These are phyloP conservation scores for Staurois parvus DNA, from an alignment of 2,797 vertebrate genomes.

Conservation along the genomic window DNA sequence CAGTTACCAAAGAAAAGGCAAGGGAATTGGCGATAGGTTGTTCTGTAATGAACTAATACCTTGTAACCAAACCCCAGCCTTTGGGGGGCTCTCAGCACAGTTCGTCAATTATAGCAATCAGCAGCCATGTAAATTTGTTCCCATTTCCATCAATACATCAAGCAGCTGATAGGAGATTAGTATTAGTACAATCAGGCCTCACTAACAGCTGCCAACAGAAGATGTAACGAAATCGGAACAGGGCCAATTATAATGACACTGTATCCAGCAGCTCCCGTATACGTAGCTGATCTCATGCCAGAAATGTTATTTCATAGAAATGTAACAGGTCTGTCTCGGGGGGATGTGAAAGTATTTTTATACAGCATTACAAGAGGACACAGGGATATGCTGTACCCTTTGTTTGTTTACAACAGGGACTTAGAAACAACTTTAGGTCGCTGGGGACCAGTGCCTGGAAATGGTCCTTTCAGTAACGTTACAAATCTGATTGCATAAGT, in stretches of 20 bases:
- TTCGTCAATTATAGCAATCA: constrained; percentile 73
- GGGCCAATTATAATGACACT: neutral
- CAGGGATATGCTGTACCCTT: neutral
- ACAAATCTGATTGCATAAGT: too few relatives aligned
- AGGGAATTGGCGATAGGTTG: constrained; percentile 5
- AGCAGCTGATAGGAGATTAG: constrained; percentile 68
- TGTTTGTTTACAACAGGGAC: neutral
- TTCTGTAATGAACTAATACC: constrained; percentile 25
- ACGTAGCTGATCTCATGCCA: neutral
- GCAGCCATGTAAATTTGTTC: constrained; percentile 74
- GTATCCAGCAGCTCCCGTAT: neutral
- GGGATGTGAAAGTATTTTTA: neutral
- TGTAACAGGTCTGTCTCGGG: neutral
- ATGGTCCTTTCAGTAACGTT: too few relatives aligned
- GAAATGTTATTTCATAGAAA: constrained; percentile 11
- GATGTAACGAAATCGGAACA: neutral
- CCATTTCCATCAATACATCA: constrained; percentile 68
- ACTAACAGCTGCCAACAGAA: constrained; percentile 5
- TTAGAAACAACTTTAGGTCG: neutral
- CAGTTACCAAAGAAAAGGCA: neutral
- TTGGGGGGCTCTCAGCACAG: neutral
- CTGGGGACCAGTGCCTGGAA: neutral
- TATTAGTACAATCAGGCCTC: constrained; percentile 58
- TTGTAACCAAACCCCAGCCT: constrained; percentile 6
- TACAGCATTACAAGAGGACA: neutral